Evolutionary conservation across 2,797 vertebrate species (phyloP).

Genomic region (Dromococcyx pavoninus): DNA sequence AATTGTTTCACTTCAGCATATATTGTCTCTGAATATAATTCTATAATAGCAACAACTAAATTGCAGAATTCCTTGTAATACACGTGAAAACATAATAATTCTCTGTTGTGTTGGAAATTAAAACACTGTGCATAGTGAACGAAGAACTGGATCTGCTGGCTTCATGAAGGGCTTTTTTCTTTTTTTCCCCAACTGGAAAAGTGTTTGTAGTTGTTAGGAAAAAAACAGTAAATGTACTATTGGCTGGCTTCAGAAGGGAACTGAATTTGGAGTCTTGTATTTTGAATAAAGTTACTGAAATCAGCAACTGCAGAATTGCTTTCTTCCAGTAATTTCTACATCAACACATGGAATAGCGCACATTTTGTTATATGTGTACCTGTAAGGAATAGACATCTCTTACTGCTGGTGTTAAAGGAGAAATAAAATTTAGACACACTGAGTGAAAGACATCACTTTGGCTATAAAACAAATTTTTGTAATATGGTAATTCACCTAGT

Average conservation of each 20-base stretch:
- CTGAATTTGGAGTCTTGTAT: background rate
- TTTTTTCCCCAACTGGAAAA: background rate
- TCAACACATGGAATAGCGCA: background rate
- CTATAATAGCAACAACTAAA: background rate
- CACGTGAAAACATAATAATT: conserved; percentile 8
- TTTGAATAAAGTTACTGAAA: background rate
- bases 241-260: background rate
- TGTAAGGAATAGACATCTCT: background rate
- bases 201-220: background rate
- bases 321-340: background rate
- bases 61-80: background rate
- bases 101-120: background rate
- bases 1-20: background rate
- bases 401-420: background rate
- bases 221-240: background rate
- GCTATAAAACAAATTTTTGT: background rate
- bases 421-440: background rate
- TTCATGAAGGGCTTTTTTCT: background rate
- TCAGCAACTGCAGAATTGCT: background rate
- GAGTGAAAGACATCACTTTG: background rate
- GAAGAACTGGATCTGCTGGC: background rate
- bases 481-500: background rate
- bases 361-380: background rate
- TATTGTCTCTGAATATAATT: background rate
- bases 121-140: background rate